phyloP scores from a whole-genome alignment of 2,888 invertebrate genomes.

The Notodonta dromedarius region DNA sequence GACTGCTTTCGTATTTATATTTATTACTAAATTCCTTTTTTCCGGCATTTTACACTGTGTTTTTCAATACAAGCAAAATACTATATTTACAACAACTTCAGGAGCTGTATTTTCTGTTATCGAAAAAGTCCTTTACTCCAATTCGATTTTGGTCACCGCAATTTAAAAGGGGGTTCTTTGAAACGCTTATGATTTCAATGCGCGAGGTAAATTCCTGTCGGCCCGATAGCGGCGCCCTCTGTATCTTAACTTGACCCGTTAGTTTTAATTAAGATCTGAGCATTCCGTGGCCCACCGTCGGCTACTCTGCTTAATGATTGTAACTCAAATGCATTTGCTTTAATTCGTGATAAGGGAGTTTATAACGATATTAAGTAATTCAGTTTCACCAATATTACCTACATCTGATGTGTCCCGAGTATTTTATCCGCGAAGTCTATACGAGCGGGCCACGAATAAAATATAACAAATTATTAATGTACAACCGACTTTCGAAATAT shows the following conservation, averaged over 20 bases:
- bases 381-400: neutral
- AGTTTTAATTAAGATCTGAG: constrained; percentile 75
- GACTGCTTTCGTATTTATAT: too few relatives aligned
- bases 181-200: constrained; percentile 82
- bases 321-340: constrained; percentile 7
- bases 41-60: too few relatives aligned
- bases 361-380: neutral
- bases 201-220: constrained; percentile 73
- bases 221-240: constrained; percentile 45
- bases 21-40: too few relatives aligned
- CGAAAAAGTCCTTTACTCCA: neutral
- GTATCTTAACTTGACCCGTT: constrained; percentile 56
- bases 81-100: too few relatives aligned
- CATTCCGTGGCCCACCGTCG: constrained; percentile 19
- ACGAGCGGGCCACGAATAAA: too few relatives aligned
- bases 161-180: constrained; percentile 58
- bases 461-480: too few relatives aligned
- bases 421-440: neutral
- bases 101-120: too few relatives aligned
- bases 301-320: constrained; percentile 18
- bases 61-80: too few relatives aligned
- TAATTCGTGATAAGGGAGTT: constrained; percentile 5
- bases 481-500: too few relatives aligned
- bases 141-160: neutral
- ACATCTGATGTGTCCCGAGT: neutral